Base-by-base conservation (phyloP, 2,113 vertebrate genomes). In the Felis catus region DNA sequence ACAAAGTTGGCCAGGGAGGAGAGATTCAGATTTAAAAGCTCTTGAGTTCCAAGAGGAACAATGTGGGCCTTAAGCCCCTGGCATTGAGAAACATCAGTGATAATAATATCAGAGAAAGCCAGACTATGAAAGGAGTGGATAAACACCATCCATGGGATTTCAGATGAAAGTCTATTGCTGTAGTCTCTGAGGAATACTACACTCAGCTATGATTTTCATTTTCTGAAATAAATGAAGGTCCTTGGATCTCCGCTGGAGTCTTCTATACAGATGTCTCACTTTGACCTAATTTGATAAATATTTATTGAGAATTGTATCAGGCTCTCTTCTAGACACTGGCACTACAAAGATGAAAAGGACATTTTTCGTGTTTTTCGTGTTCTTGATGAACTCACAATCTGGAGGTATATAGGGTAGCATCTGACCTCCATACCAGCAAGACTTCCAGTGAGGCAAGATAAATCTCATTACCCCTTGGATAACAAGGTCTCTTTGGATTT, bases 141-240 rank as follows among this genome's bases (percentile, higher is more conserved):
- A 61, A 84, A 25, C 11, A 23, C 7, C n/a, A 18, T 39, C 45
- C 33, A 16, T 33, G 18, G 58, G 41, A 83, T 74, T 94, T 53
- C 21, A 61, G 31, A 78, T 61, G 36, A 83, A 41, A 78, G 48
- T 4, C 31, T 79, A 5, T 31, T 51, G 33, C 18, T 51, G 5
- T 0, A 41, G 6, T 31, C 45, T 71, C 73, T 48, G 36, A 58
- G 78, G 53, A 58, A 51, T 63, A 66, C 6, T 31, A 8, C 4
- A 19, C 16, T 70, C 15, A 71, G 19, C 5, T 51, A 1, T 65
- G 36, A 55, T 65, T 68, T 87, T 71, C 36, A 66, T 89, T 68
- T 92, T 78, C 31, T 65, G 19, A 78, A 65, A n/a, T 83, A 92
- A 92, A 82, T 85, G 86, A 97, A 65, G 6, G 7, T 58, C 2